A percentile compares a stretch with the other conserved stretches of the same genome.
phyloP scores from a whole-genome alignment of 2,888 invertebrate genomes.

The Dolichomitus sp. region DNA sequence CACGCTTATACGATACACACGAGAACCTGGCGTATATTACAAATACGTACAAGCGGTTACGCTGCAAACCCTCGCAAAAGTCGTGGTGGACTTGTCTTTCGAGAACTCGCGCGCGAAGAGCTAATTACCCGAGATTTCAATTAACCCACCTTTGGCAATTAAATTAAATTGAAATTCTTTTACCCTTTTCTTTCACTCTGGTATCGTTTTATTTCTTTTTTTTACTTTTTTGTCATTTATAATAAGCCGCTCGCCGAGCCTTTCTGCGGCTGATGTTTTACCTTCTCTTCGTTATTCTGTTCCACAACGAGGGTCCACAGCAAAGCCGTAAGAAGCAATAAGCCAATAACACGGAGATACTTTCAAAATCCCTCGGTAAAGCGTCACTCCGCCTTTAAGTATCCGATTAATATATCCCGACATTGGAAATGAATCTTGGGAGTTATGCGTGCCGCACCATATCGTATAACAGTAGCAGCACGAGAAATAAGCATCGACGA shows the following conservation, averaged over 20 bases:
- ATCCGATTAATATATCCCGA: slow-evolving; percentile 50
- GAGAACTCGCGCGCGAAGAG: slow-evolving; percentile 52
- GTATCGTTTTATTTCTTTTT: slow-evolving; percentile 3
- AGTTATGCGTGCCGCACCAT: slow-evolving; percentile 13
- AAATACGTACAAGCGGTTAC: slow-evolving; percentile 19
- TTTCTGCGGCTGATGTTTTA: slow-evolving; percentile 2
- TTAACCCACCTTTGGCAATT: slow-evolving; percentile 78
- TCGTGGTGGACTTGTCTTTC: slow-evolving; percentile 14
- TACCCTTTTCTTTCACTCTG: slow-evolving; percentile 61
- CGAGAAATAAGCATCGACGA: slow-evolving; percentile 58
- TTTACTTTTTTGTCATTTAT: slow-evolving; percentile 22
- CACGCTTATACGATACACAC: slow-evolving; percentile 28
- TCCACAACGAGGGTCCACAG: slow-evolving; percentile 1
- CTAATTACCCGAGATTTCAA: slow-evolving; percentile 78
- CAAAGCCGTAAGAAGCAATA: background rate
- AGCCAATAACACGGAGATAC: slow-evolving; percentile 4
- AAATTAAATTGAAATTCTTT: slow-evolving; percentile 78
- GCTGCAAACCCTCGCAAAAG: slow-evolving; percentile 49
- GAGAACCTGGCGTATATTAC: slow-evolving; percentile 41
- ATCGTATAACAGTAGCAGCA: background rate
- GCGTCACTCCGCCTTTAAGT: slow-evolving; percentile 14
- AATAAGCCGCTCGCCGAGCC: slow-evolving; percentile 21
- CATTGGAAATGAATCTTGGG: slow-evolving; percentile 49
- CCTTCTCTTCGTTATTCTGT: slow-evolving; percentile 14
- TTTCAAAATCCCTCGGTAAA: background rate